These are phyloP conservation scores for Salvelinus namaycush DNA, from an alignment of 2,113 vertebrate species.

Conservation along the genomic window DNA sequence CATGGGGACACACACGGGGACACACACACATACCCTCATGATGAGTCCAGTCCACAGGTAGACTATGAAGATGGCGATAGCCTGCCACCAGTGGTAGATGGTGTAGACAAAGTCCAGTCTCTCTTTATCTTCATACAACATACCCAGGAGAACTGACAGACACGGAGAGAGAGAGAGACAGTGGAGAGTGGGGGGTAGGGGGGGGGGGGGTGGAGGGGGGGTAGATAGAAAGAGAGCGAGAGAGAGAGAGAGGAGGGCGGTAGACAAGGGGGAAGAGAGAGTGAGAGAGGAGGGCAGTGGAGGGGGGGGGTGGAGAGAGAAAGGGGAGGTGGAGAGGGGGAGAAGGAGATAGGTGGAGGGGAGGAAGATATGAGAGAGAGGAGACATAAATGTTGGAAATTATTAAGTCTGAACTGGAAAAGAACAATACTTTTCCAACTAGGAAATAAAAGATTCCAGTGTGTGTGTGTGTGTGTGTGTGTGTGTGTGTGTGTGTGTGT, in stretches of 20 bases:
- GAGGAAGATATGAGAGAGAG: background rate
- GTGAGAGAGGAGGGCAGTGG: too few relatives aligned
- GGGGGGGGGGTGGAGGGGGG: too few relatives aligned
- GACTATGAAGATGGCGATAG: constrained; percentile 88
- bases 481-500: too few relatives aligned
- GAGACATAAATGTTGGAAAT: background rate
- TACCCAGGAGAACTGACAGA: constrained; percentile 82
- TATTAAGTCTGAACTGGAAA: too few relatives aligned
- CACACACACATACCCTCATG: constrained; percentile 85
- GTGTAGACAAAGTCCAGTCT: constrained; percentile 95
- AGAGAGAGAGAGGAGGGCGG: background rate
- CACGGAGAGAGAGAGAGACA: background rate
- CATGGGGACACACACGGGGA: background rate
- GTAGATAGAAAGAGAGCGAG: background rate
- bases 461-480: too few relatives aligned
- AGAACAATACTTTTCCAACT: too few relatives aligned
- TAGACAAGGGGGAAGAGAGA: too few relatives aligned
- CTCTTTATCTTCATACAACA: constrained; percentile 92
- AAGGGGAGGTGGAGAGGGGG: too few relatives aligned
- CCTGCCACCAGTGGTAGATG: constrained; percentile 97
- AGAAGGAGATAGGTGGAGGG: too few relatives aligned
- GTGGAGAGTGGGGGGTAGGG: background rate
- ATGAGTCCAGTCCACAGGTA: constrained; percentile 85
- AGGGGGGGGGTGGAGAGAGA: too few relatives aligned
- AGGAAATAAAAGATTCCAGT: too few relatives aligned